A percentile compares a stretch with the other conserved stretches of the same genome.
phyloP scores from a whole-genome alignment of 2,113 vertebrate genomes.

The Takifugu bimaculatus region DNA sequence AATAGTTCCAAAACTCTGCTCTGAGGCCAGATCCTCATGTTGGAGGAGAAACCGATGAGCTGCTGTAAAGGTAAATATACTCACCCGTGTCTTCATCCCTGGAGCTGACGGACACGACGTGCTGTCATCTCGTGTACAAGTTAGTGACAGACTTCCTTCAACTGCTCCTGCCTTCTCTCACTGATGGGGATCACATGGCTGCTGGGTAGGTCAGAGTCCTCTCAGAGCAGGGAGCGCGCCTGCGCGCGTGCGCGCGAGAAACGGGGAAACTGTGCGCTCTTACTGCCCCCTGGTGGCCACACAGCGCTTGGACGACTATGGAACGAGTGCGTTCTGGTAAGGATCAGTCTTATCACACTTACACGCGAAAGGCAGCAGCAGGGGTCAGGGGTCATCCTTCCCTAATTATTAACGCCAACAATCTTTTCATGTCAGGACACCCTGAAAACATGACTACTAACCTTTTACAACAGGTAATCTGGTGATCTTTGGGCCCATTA shows the following conservation, averaged over 20 bases:
- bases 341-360: too few species aligned
- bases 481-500: background rate
- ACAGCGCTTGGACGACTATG: too few species aligned
- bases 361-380: too few species aligned
- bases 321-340: too few species aligned
- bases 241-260: too few species aligned
- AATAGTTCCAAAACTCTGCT: too few species aligned
- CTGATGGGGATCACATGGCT: constrained; percentile 26
- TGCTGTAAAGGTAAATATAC: constrained; percentile 27
- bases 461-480: background rate
- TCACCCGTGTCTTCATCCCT: constrained; percentile 40
- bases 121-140: constrained; percentile 36
- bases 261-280: too few species aligned
- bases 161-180: constrained; percentile 8
- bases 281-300: too few species aligned
- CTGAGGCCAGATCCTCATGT: background rate
- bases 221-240: too few species aligned
- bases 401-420: too few species aligned
- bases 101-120: background rate
- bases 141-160: constrained; percentile 5
- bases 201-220: constrained; percentile 63
- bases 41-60: background rate
- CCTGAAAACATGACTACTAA: background rate
- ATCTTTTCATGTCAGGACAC: too few species aligned
- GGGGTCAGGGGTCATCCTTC: too few species aligned